phyloP scores from a whole-genome alignment of 2,113 vertebrate species.

The Loxodonta africana region DNA sequence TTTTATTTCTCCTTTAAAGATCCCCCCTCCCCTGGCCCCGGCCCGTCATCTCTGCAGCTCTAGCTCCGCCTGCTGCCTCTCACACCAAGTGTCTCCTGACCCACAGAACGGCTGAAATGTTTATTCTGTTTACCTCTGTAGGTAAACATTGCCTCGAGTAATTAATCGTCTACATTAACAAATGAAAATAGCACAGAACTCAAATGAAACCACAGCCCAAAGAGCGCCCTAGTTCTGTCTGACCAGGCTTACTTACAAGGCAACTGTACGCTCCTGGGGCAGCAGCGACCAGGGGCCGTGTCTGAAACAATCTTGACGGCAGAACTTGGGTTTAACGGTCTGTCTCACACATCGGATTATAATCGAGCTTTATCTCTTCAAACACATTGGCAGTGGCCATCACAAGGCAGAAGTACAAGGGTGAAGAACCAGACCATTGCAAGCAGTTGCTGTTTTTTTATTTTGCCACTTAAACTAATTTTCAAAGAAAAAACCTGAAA shows the following conservation, averaged over 20 bases:
- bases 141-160: not conserved
- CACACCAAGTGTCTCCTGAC: accelerated
- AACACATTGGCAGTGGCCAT: accelerated
- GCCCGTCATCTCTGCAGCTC: no score
- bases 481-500: slow-evolving; percentile 43
- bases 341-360: no score
- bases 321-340: not conserved
- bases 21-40: no score
- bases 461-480: slow-evolving; percentile 79
- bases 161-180: not conserved
- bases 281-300: not conserved
- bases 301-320: accelerated
- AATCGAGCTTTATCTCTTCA: not conserved
- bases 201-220: not conserved
- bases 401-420: not conserved
- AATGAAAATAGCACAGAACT: not conserved
- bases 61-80: accelerated
- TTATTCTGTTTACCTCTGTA: accelerated
- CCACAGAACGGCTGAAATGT: accelerated
- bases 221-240: not conserved
- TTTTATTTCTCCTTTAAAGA: not conserved
- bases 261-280: not conserved
- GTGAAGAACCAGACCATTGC: not conserved
- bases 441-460: slow-evolving; percentile 86
- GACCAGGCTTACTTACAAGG: not conserved